phyloP scores from a whole-genome alignment of 2,797 vertebrate species.

The Taeniopygia guttata region DNA sequence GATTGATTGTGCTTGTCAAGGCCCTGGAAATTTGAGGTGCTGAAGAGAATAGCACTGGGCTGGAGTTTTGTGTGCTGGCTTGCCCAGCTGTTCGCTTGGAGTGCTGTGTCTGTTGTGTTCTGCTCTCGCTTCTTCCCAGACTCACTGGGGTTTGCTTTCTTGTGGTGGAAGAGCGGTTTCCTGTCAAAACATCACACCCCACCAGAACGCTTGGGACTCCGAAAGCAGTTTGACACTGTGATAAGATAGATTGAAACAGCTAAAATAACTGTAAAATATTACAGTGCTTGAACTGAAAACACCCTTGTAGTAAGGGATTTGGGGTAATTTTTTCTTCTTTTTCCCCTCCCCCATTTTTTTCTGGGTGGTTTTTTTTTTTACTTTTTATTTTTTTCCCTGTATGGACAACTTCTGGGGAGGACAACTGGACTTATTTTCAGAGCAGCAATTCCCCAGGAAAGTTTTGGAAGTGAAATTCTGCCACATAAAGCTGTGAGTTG shows the following conservation, averaged over 20 bases:
- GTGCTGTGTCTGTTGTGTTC: not conserved
- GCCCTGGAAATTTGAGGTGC: not conserved
- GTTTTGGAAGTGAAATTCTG: not conserved
- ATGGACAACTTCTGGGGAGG: not conserved
- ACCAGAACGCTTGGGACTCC: not conserved
- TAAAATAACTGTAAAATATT: not conserved
- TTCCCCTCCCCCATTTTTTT: fast-evolving
- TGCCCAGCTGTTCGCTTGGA: not conserved
- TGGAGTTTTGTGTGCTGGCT: not conserved
- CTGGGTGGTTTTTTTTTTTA: not conserved
- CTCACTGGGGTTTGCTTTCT: not conserved
- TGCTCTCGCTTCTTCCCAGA: not conserved
- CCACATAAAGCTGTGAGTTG: not conserved
- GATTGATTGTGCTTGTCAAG: not conserved
- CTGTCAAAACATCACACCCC: not conserved
- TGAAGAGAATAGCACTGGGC: not conserved
- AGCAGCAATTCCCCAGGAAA: not conserved
- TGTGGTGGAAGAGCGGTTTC: not conserved
- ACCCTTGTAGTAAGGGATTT: not conserved
- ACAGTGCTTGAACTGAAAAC: not conserved
- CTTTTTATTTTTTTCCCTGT: not conserved
- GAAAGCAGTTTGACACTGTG: not conserved
- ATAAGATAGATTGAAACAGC: not conserved
- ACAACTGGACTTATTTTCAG: not conserved
- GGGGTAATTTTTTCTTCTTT: no score